Evolutionary conservation across 2,888 invertebrate species (phyloP).

Genomic region (Ophion ventricosus): DNA sequence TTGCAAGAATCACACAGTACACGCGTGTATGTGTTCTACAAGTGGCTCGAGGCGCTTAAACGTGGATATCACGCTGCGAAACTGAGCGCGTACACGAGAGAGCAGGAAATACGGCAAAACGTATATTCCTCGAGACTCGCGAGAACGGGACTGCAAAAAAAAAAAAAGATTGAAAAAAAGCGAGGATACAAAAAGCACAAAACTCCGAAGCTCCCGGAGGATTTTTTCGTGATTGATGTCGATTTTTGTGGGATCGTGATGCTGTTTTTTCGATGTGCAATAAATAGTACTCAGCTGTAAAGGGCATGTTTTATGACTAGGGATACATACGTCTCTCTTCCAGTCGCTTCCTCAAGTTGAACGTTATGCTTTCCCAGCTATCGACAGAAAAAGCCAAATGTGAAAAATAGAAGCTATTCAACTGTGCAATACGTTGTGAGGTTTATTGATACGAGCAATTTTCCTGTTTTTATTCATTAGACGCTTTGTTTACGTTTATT

Average conservation of each 20-base stretch:
- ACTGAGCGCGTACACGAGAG: conserved; percentile 2
- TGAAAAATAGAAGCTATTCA: too few species aligned
- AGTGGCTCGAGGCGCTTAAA: conserved; percentile 37
- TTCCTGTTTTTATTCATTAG: too few species aligned
- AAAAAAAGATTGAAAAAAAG: background rate
- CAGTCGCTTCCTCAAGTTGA: background rate
- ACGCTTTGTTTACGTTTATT: background rate
- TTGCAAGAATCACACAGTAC: background rate
- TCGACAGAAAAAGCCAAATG: too few species aligned
- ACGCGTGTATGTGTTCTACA: conserved; percentile 6
- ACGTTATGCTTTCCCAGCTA: background rate
- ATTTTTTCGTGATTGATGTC: conserved; percentile 13
- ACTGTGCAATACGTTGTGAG: too few species aligned
- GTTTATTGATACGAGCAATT: too few species aligned
- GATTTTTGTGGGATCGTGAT: background rate
- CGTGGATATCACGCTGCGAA: conserved; percentile 40
- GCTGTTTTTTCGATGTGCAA: background rate
- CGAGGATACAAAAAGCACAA: conserved; percentile 2
- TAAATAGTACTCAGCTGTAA: background rate
- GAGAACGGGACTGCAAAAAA: conserved; percentile 12
- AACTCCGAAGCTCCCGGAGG: conserved; percentile 25
- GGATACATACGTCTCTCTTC: background rate
- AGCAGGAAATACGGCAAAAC: conserved; percentile 11
- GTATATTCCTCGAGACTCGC: conserved; percentile 14
- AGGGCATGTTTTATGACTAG: background rate